phyloP scores from a whole-genome alignment of 2,113 vertebrate species.

The Capricornis sumatraensis region DNA sequence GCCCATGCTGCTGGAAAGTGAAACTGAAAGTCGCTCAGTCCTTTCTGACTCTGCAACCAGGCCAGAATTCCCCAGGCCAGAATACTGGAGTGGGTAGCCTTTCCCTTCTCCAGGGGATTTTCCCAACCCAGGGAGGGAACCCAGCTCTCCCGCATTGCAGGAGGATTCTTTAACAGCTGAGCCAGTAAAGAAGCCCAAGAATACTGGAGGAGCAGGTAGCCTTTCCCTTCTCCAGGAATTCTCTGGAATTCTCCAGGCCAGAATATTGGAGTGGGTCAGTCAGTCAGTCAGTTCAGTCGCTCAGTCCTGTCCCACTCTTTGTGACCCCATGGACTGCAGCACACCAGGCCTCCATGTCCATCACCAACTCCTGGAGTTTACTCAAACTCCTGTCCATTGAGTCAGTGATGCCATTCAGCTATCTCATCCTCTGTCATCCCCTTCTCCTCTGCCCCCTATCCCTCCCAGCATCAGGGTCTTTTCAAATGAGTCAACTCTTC shows the following conservation, averaged over 20 bases:
- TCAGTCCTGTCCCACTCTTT: neutral
- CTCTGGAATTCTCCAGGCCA: neutral
- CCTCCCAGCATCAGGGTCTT: neutral
- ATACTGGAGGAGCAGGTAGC: neutral
- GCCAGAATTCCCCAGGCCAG: neutral
- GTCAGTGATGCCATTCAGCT: neutral
- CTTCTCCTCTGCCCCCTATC: neutral
- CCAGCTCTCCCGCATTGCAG: neutral
- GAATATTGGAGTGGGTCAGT: neutral
- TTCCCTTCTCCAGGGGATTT: neutral
- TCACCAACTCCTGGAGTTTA: neutral
- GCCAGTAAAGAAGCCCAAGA: neutral
- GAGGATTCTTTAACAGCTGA: neutral
- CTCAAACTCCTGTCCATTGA: accelerated
- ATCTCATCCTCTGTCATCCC: neutral
- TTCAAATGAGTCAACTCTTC: neutral
- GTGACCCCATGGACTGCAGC: neutral
- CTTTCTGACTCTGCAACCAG: neutral
- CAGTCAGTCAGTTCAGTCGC: neutral
- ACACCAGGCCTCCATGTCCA: neutral
- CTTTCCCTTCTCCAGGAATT: neutral
- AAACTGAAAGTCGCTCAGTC: neutral
- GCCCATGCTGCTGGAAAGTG: accelerated
- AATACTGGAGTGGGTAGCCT: neutral
- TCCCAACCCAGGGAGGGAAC: neutral